Conservation (phyloP, 2,888 invertebrate genomes). For the Plutella xylostella region DNA sequence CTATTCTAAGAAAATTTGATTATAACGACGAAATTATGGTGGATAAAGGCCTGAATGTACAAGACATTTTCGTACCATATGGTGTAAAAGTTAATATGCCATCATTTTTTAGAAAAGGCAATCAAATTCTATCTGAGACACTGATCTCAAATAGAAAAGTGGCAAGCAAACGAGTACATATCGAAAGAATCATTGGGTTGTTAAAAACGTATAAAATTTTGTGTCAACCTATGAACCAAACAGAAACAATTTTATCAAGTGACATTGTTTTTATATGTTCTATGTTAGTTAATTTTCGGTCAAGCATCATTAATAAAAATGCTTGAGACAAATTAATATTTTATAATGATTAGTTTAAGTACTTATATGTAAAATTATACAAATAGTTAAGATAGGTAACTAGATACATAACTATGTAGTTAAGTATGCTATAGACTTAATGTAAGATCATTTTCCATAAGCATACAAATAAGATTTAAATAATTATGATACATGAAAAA, state of each 20-base stretch:
- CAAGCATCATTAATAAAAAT: conserved; percentile 1
- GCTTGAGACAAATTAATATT: not conserved
- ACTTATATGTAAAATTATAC: too few relatives aligned
- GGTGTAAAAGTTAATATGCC: conserved; percentile 9
- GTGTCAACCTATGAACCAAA: not conserved
- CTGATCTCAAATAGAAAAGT: not conserved
- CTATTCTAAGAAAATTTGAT: conserved; percentile 1
- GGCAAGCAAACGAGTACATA: conserved; percentile 7
- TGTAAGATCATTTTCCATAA: too few relatives aligned
- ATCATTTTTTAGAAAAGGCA: not conserved
- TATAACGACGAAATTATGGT: conserved; percentile 9
- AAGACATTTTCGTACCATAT: conserved; percentile 9
- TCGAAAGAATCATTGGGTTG: conserved; percentile 6
- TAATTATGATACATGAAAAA: too few relatives aligned
- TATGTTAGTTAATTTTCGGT: conserved; percentile 4
- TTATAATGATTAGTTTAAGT: too few relatives aligned
- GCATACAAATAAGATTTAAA: too few relatives aligned
- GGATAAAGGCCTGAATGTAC: conserved; percentile 10
- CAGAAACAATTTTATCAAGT: conserved; percentile 2
- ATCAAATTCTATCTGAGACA: not conserved
- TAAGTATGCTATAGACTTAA: too few relatives aligned
- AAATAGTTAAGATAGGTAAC: too few relatives aligned
- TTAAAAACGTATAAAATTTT: conserved; percentile 4
- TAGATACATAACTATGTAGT: too few relatives aligned
- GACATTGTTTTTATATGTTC: conserved; percentile 4